Evolutionary conservation across 2,113 vertebrate genomes (phyloP), one percentile per base, ranked within the genome.

Genomic region (Buteo buteo): DNA sequence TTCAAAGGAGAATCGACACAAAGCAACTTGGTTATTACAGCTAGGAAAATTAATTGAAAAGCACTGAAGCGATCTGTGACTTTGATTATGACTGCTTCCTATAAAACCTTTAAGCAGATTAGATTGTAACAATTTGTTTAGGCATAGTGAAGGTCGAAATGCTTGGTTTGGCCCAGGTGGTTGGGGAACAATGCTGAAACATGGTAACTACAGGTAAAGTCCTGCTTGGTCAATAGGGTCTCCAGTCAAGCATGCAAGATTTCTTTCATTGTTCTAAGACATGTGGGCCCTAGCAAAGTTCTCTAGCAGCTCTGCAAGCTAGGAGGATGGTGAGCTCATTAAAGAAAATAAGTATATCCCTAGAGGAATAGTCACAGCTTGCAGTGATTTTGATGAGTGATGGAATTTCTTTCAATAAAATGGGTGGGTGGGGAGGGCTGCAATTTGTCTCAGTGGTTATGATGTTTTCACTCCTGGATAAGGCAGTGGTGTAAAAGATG

Each of bases 81-180:
- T 91, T 88, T 36, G n/a, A 65, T 49, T 72, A 7, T n/a, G 61
- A 26, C 34, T 72, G 42, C 61, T 79, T 91, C 77, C 36, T 91
- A 32, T 67, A 90, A 94, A 93, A 72, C 36, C 1, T 18, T 57
- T 54, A 65, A 64, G 44, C n/a, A 77, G 49, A 93, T 93, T 54
- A 45, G 83, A 32, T 26, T 72, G 61, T 89, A 95, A 89, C 1
- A 1, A 54, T 89, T 85, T 82, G 36, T 76, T 90, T 66, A 79
- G 83, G 20, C 70, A 38, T 9, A 24, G 13, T 34, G 69, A 76
- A 95, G 96, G 96, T 97, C 14, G 86, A 94, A 97, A 93, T 73
- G 96, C 88, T 90, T 97, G 89, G 77, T 85, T 95, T 94, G 89
- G 32, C 58, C 84, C 97, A 97, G 96, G 97, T 97, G 96, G 58